Evolutionary conservation across 2,113 vertebrate genomes (phyloP).

Genomic region (Myotis brandtii): DNA sequence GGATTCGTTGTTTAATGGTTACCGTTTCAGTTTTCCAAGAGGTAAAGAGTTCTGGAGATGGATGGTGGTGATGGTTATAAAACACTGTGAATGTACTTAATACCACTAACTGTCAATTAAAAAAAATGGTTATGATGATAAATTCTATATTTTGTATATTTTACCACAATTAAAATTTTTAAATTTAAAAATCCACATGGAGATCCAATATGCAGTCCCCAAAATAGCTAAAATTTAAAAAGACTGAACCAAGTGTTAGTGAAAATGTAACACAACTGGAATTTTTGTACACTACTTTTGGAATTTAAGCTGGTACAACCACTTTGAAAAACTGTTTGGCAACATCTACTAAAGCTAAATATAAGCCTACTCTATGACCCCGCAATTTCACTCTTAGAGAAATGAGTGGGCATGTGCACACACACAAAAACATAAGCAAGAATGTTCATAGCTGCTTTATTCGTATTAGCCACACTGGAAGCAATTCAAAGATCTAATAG

Average conservation of each 20-base stretch:
- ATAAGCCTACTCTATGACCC: neutral
- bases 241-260: neutral
- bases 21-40: slow-evolving; percentile 29
- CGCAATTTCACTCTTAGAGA: neutral
- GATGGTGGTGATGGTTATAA: neutral
- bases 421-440: neutral
- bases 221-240: slow-evolving; percentile 27
- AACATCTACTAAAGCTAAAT: slow-evolving; percentile 11
- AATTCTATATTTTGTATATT: neutral
- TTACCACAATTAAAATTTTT: neutral
- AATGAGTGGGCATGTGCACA: neutral
- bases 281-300: neutral
- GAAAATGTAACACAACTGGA: neutral
- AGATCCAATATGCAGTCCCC: neutral
- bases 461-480: neutral
- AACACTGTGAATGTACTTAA: neutral
- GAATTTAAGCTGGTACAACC: neutral
- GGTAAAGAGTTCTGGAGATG: neutral
- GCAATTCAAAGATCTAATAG: neutral
- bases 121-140: neutral
- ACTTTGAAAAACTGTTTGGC: slow-evolving; percentile 26
- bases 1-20: neutral
- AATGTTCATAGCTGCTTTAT: slow-evolving; percentile 50
- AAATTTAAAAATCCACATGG: neutral
- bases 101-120: neutral